Percentiles rank a stretch among this genome's conserved stretches.
Conservation (phyloP, 2,888 invertebrate genomes). For the Seira ritae region DNA sequence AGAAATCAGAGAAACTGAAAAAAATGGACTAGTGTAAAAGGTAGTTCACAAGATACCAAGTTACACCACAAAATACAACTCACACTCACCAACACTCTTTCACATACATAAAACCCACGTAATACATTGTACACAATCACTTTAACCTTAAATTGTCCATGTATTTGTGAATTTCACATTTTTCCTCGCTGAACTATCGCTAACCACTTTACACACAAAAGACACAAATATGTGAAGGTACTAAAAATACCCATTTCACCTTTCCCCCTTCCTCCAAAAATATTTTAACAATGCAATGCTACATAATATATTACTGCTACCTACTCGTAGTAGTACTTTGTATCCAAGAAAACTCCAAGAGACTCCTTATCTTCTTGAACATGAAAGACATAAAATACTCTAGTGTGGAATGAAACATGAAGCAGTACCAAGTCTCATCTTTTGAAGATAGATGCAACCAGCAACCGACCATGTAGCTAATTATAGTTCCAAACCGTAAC, state of each 20-base stretch:
- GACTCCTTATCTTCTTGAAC: background rate
- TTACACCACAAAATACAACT: background rate
- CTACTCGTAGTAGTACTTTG: background rate
- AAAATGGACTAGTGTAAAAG: background rate
- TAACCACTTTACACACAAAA: constrained; percentile 10
- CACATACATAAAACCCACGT: background rate
- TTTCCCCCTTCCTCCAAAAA: background rate
- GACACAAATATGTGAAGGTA: background rate
- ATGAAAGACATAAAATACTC: background rate
- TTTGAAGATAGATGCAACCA: background rate
- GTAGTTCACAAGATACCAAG: background rate
- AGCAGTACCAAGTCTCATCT: no score
- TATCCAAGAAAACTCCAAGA: background rate
- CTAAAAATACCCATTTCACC: constrained; percentile 1
- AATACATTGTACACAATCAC: no score
- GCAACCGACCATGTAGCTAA: background rate
- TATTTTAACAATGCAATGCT: background rate
- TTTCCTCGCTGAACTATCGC: background rate
- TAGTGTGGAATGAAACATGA: background rate
- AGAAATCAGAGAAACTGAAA: background rate
- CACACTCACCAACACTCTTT: background rate
- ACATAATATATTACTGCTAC: background rate
- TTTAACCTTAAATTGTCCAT: constrained; percentile 1
- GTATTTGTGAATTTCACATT: constrained; percentile 6
- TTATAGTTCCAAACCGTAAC: background rate